Evolutionary conservation across 2,888 invertebrate species (phyloP), one percentile per base, ranked within the genome.

Genomic region (Diplazon laetatorius): DNA sequence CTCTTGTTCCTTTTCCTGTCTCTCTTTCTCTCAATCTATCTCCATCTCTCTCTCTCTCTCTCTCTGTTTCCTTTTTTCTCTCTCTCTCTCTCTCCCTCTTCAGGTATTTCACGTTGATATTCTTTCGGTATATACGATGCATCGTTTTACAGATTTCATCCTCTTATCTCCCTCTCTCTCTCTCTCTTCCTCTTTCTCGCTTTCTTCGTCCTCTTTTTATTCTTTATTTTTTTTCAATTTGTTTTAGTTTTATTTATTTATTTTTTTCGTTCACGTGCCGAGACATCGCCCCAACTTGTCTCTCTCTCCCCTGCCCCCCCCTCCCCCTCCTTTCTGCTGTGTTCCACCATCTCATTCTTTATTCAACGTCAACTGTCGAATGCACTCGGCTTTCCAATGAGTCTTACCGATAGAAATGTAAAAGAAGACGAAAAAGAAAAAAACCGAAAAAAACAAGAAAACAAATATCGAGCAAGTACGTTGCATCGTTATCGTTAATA

Each of bases 311-410:
- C n/a, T n/a, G n/a, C n/a, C n/a, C n/a, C n/a, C n/a, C n/a, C n/a
- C n/a, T n/a, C n/a, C n/a, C n/a, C n/a, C n/a, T n/a, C n/a, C n/a
- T n/a, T n/a, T n/a, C n/a, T n/a, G n/a, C n/a, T n/a, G n/a, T n/a
- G n/a, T n/a, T n/a, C n/a, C n/a, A n/a, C 59, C 39, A 12, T 65
- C 44, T 52, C 12, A 39, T 74, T 48, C 65, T 78, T 78, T 78
- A 78, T 78, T 78, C 74, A 78, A 70, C 70, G 70, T 74, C 66
- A 44, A 74, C 78, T 78, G 74, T 78, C 78, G 39, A 35, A 44
- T 37, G 63, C 59, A 72, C 22, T 37, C 25, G 52, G n/a, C 25
- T 52, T 44, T 52, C 8, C 10, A n/a, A 37, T 50, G 66, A 16
- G 69, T 39, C 70, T 60, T 70, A 46, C 65, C 37, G 18, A 71